phyloP scores from a whole-genome alignment of 2,113 vertebrate genomes.

The Eupsittula cactorum region DNA sequence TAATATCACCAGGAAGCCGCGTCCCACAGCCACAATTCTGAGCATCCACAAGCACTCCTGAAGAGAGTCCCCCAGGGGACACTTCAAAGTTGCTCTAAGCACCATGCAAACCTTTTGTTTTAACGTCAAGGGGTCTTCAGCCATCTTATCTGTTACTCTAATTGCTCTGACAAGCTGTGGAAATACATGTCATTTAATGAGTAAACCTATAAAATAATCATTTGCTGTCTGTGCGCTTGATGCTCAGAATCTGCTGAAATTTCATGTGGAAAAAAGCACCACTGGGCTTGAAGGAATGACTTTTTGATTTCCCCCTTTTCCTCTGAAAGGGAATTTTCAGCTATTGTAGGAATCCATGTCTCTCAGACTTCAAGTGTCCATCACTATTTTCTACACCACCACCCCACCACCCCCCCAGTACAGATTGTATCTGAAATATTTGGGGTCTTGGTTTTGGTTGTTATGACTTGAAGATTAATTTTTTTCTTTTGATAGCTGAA shows the following conservation, averaged over 20 bases:
- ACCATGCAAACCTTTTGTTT: not conserved
- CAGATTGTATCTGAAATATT: not conserved
- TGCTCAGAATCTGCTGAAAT: slow-evolving; percentile 8
- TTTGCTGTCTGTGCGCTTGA: not conserved
- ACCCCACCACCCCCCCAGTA: not conserved
- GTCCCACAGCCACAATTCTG: not conserved
- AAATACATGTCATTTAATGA: slow-evolving; percentile 13
- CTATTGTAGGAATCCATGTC: not conserved
- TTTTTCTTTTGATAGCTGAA: not conserved
- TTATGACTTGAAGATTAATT: not conserved
- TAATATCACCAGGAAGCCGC: rapidly evolving
- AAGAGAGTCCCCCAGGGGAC: not conserved
- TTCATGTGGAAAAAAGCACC: not conserved
- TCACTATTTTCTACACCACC: not conserved
- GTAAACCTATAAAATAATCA: slow-evolving; percentile 51
- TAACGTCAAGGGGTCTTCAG: slow-evolving; percentile 38
- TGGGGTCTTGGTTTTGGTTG: not conserved
- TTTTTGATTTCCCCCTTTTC: not conserved
- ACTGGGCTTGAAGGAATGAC: not conserved
- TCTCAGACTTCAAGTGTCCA: not conserved
- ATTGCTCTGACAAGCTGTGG: slow-evolving; percentile 8
- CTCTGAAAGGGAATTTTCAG: not conserved
- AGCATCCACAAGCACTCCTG: not conserved
- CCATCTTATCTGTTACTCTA: slow-evolving; percentile 32
- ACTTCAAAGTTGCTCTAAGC: not conserved